Percentiles rank a stretch among this genome's conserved stretches.
These are phyloP conservation scores for Caenorhabditis uteleia DNA, from an alignment of 2,888 invertebrate genomes.

Conservation along the genomic window DNA sequence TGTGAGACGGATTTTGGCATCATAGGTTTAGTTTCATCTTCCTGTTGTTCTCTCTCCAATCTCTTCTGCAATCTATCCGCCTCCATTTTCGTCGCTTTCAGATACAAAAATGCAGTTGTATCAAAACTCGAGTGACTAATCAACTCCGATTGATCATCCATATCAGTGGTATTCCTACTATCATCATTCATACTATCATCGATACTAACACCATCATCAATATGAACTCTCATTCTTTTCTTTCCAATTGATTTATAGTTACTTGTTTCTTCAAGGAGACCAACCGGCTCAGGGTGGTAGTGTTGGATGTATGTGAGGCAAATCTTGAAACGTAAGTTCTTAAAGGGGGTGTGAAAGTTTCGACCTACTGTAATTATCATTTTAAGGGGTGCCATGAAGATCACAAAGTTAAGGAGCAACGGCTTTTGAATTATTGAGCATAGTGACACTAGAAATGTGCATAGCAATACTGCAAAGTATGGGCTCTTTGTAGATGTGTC, in stretches of 20 bases:
- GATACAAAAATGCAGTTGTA: slow-evolving; percentile 45
- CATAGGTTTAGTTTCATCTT: slow-evolving; percentile 30
- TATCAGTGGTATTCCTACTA: not conserved
- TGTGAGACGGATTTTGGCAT: slow-evolving; percentile 46
- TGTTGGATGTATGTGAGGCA: slow-evolving; percentile 46
- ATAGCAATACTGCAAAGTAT: slow-evolving; percentile 31
- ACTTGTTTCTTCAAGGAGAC: slow-evolving; percentile 48
- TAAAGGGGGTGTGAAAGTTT: not conserved
- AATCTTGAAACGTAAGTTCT: slow-evolving; percentile 25
- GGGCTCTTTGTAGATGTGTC: slow-evolving; percentile 41
- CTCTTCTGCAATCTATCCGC: slow-evolving; percentile 37
- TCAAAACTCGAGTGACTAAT: slow-evolving; percentile 39
- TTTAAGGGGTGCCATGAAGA: slow-evolving; percentile 37
- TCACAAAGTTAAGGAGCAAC: slow-evolving; percentile 33
- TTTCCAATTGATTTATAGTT: slow-evolving; percentile 43
- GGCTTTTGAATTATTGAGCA: slow-evolving; percentile 28
- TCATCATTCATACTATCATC: slow-evolving; percentile 12
- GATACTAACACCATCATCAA: slow-evolving; percentile 33
- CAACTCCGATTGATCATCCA: slow-evolving; percentile 16
- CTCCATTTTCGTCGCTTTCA: slow-evolving; percentile 46
- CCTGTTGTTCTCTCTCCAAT: slow-evolving; percentile 17
- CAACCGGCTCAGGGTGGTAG: slow-evolving; percentile 43
- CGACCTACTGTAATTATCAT: slow-evolving; percentile 25
- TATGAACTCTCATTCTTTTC: slow-evolving; percentile 18
- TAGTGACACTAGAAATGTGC: slow-evolving; percentile 30